These are phyloP conservation scores for Diadromus collaris DNA, from an alignment of 2,888 invertebrate genomes.

Conservation along the genomic window DNA sequence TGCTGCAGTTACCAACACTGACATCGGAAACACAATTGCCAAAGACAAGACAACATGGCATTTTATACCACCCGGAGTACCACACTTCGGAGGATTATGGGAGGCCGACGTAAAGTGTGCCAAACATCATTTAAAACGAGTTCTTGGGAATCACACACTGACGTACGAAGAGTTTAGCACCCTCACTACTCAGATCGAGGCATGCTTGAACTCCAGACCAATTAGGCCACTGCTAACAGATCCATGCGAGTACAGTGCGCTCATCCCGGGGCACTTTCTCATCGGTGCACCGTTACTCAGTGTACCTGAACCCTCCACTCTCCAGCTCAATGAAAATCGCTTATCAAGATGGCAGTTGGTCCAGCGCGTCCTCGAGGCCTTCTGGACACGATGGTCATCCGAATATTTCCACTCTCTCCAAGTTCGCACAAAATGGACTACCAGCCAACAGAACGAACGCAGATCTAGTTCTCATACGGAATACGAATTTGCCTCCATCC, in stretches of 20 bases:
- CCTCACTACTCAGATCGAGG: slow-evolving; percentile 7
- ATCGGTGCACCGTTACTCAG: background rate
- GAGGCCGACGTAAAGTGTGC: slow-evolving; percentile 65
- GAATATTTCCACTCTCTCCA: slow-evolving; percentile 35
- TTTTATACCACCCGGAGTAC: slow-evolving; percentile 67
- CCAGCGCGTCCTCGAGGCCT: slow-evolving; percentile 19
- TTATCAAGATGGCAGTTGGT: slow-evolving; percentile 20
- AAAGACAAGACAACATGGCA: slow-evolving; percentile 68
- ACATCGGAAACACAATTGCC: slow-evolving; percentile 36
- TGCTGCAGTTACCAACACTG: background rate
- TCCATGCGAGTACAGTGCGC: slow-evolving; percentile 7
- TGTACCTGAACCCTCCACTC: slow-evolving; percentile 6
- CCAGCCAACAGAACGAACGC: background rate
- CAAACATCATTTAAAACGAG: slow-evolving; percentile 63
- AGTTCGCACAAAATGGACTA: background rate
- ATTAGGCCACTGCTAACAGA: background rate
- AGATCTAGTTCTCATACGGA: background rate
- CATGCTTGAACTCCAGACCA: slow-evolving; percentile 31
- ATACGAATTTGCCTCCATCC: background rate
- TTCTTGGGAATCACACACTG: background rate
- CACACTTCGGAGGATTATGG: slow-evolving; percentile 67
- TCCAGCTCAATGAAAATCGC: background rate
- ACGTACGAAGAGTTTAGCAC: slow-evolving; percentile 25
- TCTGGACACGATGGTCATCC: slow-evolving; percentile 30
- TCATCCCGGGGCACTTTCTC: slow-evolving; percentile 44